A percentile compares a stretch with the other conserved stretches of the same genome.
These are phyloP conservation scores for Drosophila funebris DNA, from an alignment of 1,140 invertebrate genomes.

Conservation along the genomic window DNA sequence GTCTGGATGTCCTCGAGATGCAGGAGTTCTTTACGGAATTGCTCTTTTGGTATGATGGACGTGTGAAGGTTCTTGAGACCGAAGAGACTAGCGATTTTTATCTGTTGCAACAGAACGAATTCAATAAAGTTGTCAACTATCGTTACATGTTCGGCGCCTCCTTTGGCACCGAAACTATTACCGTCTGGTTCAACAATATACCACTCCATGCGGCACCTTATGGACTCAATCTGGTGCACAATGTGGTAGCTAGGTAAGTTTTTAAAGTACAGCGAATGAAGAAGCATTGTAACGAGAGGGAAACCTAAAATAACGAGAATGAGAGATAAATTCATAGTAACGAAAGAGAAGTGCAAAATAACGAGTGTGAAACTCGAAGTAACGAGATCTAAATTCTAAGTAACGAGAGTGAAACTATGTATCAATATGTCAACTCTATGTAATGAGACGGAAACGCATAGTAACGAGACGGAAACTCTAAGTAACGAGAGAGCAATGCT, in stretches of 20 bases:
- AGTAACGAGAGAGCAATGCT: too few species aligned
- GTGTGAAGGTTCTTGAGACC: constrained; percentile 1
- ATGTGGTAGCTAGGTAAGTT: constrained; percentile 61
- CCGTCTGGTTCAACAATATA: constrained; percentile 65
- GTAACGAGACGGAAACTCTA: too few species aligned
- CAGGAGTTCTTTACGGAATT: constrained; percentile 44
- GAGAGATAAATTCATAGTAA: not conserved
- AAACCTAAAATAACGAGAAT: not conserved
- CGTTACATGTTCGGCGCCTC: constrained; percentile 48
- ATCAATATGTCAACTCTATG: too few species aligned
- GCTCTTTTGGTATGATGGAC: constrained; percentile 58
- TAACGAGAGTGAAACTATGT: too few species aligned
- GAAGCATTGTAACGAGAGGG: not conserved
- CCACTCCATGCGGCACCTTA: constrained; percentile 54
- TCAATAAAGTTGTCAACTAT: constrained; percentile 35
- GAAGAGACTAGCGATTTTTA: not conserved
- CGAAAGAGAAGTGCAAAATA: too few species aligned
- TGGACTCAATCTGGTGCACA: constrained; percentile 56
- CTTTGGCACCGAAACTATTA: constrained; percentile 14
- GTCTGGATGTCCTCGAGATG: constrained; percentile 2
- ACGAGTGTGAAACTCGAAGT: too few species aligned
- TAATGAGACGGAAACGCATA: too few species aligned
- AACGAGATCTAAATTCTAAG: too few species aligned
- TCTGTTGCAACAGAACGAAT: constrained; percentile 15
- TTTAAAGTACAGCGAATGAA: not conserved